phyloP scores from a whole-genome alignment of 2,113 vertebrate species.

The Recurvirostra avosetta region DNA sequence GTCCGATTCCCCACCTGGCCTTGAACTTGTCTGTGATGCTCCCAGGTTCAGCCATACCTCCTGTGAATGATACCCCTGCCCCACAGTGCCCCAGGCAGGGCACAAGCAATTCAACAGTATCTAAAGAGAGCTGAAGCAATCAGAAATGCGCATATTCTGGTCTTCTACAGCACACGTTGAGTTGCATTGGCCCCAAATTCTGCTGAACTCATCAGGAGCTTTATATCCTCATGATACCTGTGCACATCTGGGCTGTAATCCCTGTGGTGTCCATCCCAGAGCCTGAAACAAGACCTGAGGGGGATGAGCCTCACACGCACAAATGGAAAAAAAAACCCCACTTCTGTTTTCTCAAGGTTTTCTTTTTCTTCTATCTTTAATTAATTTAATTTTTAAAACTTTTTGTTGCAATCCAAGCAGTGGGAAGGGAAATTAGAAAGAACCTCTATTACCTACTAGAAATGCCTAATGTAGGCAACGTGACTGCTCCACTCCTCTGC shows the following conservation, averaged over 20 bases:
- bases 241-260: not conserved
- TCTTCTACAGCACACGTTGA: not conserved
- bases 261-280: not conserved
- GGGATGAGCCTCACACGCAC: not conserved
- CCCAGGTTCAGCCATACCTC: not conserved
- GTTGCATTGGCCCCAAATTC: not conserved
- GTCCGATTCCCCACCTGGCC: not conserved
- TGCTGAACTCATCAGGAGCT: not conserved
- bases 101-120: not conserved
- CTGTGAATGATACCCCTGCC: not conserved
- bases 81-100: not conserved
- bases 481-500: fast-evolving
- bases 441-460: not conserved
- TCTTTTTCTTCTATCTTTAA: not conserved
- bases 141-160: not conserved
- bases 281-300: not conserved
- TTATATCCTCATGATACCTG: not conserved
- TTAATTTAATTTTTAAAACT: not conserved
- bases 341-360: not conserved
- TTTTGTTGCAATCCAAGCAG: not conserved
- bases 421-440: not conserved
- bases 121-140: not conserved
- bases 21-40: not conserved
- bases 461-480: not conserved
- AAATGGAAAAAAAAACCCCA: not conserved